phyloP scores from a whole-genome alignment of 2,113 vertebrate species.

The Paraplagusia blochii region DNA sequence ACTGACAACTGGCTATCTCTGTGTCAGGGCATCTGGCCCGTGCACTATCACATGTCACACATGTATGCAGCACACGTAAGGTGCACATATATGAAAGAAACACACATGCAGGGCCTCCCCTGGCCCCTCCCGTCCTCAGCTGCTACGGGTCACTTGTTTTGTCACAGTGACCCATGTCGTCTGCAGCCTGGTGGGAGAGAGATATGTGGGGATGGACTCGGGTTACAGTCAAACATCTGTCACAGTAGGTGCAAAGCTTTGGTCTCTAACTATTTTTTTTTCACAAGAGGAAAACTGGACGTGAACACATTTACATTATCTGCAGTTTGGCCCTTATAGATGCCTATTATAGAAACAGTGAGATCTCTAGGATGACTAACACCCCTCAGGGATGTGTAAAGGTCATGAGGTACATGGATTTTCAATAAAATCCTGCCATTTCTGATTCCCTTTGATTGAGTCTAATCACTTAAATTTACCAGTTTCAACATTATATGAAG shows the following conservation, averaged over 20 bases:
- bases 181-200: constrained; percentile 17
- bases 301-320: too few relatives aligned
- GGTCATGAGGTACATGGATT: too few relatives aligned
- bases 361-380: too few relatives aligned
- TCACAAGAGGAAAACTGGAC: background rate
- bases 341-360: too few relatives aligned
- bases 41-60: constrained; percentile 42
- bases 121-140: constrained; percentile 9
- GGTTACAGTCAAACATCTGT: constrained; percentile 65
- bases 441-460: too few relatives aligned
- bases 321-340: too few relatives aligned
- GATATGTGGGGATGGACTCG: constrained; percentile 36
- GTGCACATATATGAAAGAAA: constrained; percentile 32
- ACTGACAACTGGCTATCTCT: constrained; percentile 47
- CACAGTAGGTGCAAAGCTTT: constrained; percentile 16
- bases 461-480: too few relatives aligned
- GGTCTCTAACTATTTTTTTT: background rate
- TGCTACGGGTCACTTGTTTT: constrained; percentile 48
- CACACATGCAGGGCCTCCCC: constrained; percentile 24
- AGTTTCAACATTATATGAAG: too few relatives aligned
- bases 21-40: constrained; percentile 33
- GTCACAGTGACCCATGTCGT: constrained; percentile 41
- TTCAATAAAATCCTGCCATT: too few relatives aligned
- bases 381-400: too few relatives aligned
- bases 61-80: constrained; percentile 29